A percentile compares a stretch with the other conserved stretches of the same genome.
Conservation (phyloP, 2,888 invertebrate genomes). For the Torymus aiolomorphi region DNA sequence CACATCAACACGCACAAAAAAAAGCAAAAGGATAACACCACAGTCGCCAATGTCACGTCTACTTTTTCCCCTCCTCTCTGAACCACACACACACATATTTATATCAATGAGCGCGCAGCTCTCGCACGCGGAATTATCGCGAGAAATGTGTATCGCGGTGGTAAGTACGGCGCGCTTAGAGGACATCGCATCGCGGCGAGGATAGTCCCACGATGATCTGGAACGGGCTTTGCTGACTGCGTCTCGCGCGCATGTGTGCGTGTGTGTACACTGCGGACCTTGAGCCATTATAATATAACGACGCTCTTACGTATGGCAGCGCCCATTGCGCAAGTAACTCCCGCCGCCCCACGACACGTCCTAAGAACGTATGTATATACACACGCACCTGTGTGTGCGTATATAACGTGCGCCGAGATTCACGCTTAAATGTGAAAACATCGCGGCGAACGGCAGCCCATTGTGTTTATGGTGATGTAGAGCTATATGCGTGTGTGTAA, state of each 20-base stretch:
- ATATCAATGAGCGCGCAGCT: not conserved
- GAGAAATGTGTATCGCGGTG: conserved; percentile 13
- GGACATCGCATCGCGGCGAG: conserved; percentile 57
- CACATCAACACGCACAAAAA: too few species aligned
- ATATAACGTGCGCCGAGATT: conserved; percentile 14
- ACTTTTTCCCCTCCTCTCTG: too few species aligned
- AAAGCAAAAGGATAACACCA: too few species aligned
- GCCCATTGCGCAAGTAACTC: conserved; percentile 59
- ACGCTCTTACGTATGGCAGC: conserved; percentile 60
- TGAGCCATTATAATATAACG: conserved; percentile 64
- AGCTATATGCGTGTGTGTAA: too few species aligned
- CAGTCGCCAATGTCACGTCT: too few species aligned
- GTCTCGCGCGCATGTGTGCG: not conserved
- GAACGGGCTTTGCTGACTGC: conserved; percentile 59
- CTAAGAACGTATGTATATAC: not conserved
- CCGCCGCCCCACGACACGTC: not conserved
- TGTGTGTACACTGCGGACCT: conserved; percentile 62
- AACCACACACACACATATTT: too few species aligned
- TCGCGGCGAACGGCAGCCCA: not conserved
- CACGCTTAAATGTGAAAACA: conserved; percentile 51
- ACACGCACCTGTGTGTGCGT: not conserved
- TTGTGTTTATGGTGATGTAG: conserved; percentile 23
- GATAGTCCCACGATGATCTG: conserved; percentile 72
- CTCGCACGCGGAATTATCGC: conserved; percentile 7
- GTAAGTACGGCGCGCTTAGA: conserved; percentile 67